phyloP scores from a whole-genome alignment of 1,140 invertebrate species.

The Bombus balteatus region DNA sequence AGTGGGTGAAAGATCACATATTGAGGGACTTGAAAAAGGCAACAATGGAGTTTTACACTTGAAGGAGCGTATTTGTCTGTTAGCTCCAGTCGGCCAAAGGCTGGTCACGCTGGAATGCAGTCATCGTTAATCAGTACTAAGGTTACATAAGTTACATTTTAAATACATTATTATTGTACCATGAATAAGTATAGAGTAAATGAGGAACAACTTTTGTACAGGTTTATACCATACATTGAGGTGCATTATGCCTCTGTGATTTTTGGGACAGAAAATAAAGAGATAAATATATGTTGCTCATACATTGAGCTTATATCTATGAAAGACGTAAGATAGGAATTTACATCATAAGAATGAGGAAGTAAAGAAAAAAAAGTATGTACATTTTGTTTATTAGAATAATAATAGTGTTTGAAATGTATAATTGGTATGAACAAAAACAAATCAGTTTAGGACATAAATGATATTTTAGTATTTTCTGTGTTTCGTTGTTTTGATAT shows the following conservation, averaged over 20 bases:
- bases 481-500: conserved; percentile 41
- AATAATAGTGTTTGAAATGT: conserved; percentile 24
- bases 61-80: conserved; percentile 83
- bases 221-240: conserved; percentile 78
- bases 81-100: conserved; percentile 82
- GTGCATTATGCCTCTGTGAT: conserved; percentile 76
- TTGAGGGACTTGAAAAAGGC: conserved; percentile 42
- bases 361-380: conserved; percentile 3
- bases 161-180: conserved; percentile 82
- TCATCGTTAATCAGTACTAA: conserved; percentile 82
- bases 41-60: conserved; percentile 75
- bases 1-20: conserved; percentile 69
- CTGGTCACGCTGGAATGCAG: conserved; percentile 82
- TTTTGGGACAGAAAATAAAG: conserved; percentile 78
- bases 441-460: conserved; percentile 39
- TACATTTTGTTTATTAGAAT: conserved; percentile 45
- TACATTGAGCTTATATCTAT: conserved; percentile 59
- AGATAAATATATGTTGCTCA: conserved; percentile 61
- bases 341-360: conserved; percentile 33
- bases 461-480: conserved; percentile 55
- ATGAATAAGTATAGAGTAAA: conserved; percentile 79
- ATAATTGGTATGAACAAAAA: conserved; percentile 37
- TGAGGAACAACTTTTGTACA: conserved; percentile 81
- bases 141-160: conserved; percentile 82
- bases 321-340: conserved; percentile 37